Evolutionary conservation across 2,888 invertebrate genomes (phyloP), one percentile per base, ranked within the genome.

Genomic region (Rhaphigaster nebulosa): DNA sequence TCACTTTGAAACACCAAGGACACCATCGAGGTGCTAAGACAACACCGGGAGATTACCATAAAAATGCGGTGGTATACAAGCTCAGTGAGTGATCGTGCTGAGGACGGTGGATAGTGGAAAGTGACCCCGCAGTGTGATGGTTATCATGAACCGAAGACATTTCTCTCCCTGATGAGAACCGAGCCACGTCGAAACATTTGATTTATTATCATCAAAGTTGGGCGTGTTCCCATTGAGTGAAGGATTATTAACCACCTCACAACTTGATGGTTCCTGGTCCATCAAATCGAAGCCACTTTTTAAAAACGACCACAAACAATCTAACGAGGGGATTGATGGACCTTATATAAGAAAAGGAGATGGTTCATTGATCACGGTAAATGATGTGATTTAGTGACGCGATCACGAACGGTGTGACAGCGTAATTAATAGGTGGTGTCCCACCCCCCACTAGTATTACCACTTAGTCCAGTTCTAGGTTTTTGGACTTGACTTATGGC

Each of bases 221-320:
- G 90, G 80, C 90, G 87, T 90, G 90, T 90, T 90, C 90, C 90
- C 70, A 90, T 90, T 90, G 60, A 90, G 26, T 56, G 41, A 34
- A 60, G 56, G 60, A 90, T 87, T 90, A 90, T 90, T 90, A 87
- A 87, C 8, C 18, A 34, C n/a, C 80, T 54, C 54, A 29, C 45
- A 50, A 45, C 80, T 84, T 45, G 89, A 38, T 89, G 70, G 70
- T 76, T 26, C 50, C 88, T 52, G 50, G 4, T 52, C 87, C 54
- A 18, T 87, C 56, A 87, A 87, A 87, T 54, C 45, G 45, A 50
- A 90, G 20, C 87, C 38, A 87, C 90, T 90, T 90, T 90, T 90
- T 90, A 84, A 90, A 90, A 90, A 90, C 54, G 90, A 90, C 90
- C 90, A 90, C 90, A 90, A 90, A 90, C 90, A 90, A 90, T 90